Percentiles rank a stretch among this genome's conserved stretches.
These are phyloP conservation scores for Apostichopus parvimensis DNA, from an alignment of 35 echinoderm and acorn worm species.

Conservation along the genomic window DNA sequence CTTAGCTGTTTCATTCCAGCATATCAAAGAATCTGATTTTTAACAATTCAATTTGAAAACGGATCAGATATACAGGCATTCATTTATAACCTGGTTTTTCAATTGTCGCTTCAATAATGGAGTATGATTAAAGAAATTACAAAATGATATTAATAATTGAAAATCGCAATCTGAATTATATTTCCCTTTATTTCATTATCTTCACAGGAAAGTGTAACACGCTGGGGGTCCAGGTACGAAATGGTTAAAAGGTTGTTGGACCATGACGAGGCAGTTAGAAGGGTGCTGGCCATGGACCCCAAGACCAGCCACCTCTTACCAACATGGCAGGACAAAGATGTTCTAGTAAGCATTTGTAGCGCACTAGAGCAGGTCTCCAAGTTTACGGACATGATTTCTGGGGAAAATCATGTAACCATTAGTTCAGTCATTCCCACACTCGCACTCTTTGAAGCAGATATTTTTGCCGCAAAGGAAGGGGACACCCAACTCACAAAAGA, in stretches of 20 bases:
- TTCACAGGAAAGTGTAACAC: conserved; percentile 21
- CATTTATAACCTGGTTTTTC: no score
- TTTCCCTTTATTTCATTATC: neutral
- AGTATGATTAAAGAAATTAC: neutral
- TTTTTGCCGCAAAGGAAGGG: neutral
- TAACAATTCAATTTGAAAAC: no score
- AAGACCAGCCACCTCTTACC: no score
- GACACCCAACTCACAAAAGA: neutral
- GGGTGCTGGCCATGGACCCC: neutral
- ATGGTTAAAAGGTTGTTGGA: conserved; percentile 32
- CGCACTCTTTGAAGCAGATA: conserved; percentile 20
- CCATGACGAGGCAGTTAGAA: neutral
- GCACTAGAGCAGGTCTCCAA: neutral
- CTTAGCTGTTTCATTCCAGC: no score
- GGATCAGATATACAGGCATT: no score
- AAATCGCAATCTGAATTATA: neutral
- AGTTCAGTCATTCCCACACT: neutral
- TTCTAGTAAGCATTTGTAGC: neutral
- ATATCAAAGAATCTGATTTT: no score
- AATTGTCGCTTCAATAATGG: neutral
- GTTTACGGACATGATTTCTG: neutral
- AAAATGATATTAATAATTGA: neutral
- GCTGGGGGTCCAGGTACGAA: conserved; percentile 29
- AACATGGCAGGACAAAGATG: no score
- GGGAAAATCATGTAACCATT: no score